phyloP scores from a whole-genome alignment of 2,797 vertebrate species.

The Anableps anableps region DNA sequence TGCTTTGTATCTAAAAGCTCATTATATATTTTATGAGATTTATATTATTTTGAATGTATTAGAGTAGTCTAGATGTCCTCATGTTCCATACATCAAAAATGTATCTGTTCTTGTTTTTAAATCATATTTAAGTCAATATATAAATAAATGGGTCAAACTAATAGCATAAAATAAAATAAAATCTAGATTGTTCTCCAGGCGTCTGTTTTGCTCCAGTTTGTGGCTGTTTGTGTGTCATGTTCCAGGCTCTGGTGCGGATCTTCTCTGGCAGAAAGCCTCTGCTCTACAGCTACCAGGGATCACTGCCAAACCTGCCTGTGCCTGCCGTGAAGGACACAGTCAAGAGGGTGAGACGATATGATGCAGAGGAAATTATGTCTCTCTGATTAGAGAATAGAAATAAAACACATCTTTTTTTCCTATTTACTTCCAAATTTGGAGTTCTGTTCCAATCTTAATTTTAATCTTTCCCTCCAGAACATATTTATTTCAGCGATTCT shows the following conservation, averaged over 20 bases:
- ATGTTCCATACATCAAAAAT: no score
- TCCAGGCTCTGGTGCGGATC: constrained; percentile 89
- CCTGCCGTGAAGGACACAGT: constrained; percentile 87
- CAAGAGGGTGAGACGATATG: constrained; percentile 80
- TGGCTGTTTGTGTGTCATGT: constrained; percentile 34
- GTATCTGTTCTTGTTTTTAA: background rate
- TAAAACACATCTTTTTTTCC: constrained; percentile 36
- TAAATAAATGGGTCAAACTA: constrained; percentile 1
- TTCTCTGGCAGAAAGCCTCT: constrained; percentile 90
- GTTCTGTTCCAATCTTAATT: background rate
- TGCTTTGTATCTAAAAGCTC: background rate
- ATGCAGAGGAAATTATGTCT: constrained; percentile 39
- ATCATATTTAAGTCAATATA: background rate
- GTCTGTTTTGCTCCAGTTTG: background rate
- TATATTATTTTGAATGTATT: background rate
- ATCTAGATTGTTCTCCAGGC: background rate
- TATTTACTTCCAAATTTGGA: background rate
- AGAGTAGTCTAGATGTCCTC: background rate
- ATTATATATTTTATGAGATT: background rate
- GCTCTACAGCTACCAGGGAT: constrained; percentile 91
- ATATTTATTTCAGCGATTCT: background rate
- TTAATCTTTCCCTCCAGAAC: background rate
- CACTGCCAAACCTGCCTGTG: constrained; percentile 88
- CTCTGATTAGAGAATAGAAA: constrained; percentile 17
- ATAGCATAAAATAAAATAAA: background rate